Conservation (phyloP, 2,797 vertebrate genomes). For the Thripadectes ignobilis region DNA sequence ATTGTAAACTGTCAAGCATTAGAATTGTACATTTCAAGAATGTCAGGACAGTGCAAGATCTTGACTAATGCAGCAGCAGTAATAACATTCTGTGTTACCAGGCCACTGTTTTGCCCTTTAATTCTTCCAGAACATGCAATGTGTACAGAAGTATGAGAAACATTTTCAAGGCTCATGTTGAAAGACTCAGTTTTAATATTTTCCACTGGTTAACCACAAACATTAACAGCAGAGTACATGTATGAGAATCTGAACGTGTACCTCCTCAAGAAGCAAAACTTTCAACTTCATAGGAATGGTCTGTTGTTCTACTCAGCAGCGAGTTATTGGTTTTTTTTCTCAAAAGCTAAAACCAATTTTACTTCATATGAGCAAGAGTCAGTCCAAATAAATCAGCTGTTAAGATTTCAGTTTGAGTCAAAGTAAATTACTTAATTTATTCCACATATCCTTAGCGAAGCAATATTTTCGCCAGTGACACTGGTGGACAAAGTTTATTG, state of each 20-base stretch:
- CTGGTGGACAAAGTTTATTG: neutral
- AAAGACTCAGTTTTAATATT: conserved; percentile 17
- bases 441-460: neutral
- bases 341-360: neutral
- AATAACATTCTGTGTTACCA: neutral
- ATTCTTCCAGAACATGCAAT: neutral
- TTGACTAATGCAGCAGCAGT: neutral
- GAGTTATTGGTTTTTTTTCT: neutral
- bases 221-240: neutral
- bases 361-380: neutral
- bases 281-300: neutral
- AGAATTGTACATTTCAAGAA: neutral
- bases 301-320: neutral
- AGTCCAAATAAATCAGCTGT: neutral
- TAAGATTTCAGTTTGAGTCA: neutral
- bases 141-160: neutral
- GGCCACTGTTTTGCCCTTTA: neutral
- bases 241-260: neutral
- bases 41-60: neutral
- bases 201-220: conserved; percentile 44
- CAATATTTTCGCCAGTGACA: neutral
- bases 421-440: neutral
- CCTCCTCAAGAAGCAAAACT: neutral
- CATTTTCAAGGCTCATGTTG: neutral
- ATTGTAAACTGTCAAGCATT: neutral